Conservation (phyloP, 2,888 invertebrate genomes). For the Phanerotoma sp. region DNA sequence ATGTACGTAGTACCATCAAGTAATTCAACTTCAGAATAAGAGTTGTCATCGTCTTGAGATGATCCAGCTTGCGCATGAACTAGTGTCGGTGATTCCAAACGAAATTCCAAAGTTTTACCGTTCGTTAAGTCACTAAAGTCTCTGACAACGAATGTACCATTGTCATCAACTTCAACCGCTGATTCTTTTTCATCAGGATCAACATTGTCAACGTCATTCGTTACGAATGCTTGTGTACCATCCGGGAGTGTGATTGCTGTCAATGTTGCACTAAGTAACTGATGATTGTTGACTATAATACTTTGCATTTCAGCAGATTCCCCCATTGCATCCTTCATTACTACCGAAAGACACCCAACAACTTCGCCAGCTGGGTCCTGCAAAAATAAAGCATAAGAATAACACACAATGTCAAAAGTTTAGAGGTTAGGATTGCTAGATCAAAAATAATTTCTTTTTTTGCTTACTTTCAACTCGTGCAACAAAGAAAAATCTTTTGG, state of each 20-base stretch:
- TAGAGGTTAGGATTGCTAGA: neutral
- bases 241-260: constrained; percentile 53
- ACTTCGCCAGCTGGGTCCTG: constrained; percentile 44
- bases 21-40: constrained; percentile 45
- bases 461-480: constrained; percentile 41
- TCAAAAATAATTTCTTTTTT: neutral
- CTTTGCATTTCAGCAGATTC: constrained; percentile 39
- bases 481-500: constrained; percentile 42
- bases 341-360: constrained; percentile 47
- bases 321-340: constrained; percentile 43
- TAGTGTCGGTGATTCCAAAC: constrained; percentile 43
- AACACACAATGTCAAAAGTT: neutral
- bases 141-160: constrained; percentile 47
- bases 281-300: constrained; percentile 46
- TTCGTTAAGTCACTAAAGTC: constrained; percentile 46
- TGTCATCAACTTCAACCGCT: constrained; percentile 43
- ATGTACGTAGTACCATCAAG: constrained; percentile 49
- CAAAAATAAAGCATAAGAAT: neutral
- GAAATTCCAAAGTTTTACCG: constrained; percentile 45
- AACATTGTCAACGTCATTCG: constrained; percentile 33
- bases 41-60: constrained; percentile 40
- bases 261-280: constrained; percentile 44
- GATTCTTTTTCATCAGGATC: constrained; percentile 32
- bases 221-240: constrained; percentile 52
- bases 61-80: constrained; percentile 36